Conservation (phyloP, 2,888 invertebrate genomes). For the Invenusta paracnida region DNA sequence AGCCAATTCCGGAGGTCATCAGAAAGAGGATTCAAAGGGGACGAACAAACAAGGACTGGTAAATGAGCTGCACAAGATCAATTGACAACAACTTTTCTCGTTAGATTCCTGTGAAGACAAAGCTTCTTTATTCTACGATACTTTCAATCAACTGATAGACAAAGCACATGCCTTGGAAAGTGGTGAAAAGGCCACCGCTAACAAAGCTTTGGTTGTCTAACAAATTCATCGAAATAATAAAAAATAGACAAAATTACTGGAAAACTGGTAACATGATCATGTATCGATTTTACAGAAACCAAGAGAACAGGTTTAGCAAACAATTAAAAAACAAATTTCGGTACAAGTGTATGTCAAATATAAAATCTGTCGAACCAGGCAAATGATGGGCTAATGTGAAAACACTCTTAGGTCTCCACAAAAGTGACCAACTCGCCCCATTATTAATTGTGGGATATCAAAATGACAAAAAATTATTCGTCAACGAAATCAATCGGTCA, state of each 20-base stretch:
- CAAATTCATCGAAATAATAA: background rate
- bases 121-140: conserved; percentile 6
- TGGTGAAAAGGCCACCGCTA: conserved; percentile 3
- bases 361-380: background rate
- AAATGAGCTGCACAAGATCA: background rate
- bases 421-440: conserved; percentile 1
- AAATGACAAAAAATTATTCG: background rate
- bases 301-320: conserved; percentile 1
- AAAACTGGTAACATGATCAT: background rate
- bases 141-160: conserved; percentile 12
- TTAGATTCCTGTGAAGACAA: conserved; percentile 10
- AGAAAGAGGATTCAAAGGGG: background rate
- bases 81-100: background rate
- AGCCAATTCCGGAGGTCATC: background rate
- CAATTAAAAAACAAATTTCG: background rate
- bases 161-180: conserved; percentile 4
- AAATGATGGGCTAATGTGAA: conserved; percentile 1
- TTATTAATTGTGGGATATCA: background rate
- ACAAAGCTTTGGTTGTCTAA: background rate
- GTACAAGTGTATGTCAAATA: background rate
- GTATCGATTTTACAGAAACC: background rate
- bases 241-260: conserved; percentile 1
- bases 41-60: conserved; percentile 15
- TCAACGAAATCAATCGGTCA: conserved; percentile 16
- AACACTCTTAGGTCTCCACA: background rate